Conservation (phyloP, 2,113 vertebrate genomes). For the Aphyosemion australe region DNA sequence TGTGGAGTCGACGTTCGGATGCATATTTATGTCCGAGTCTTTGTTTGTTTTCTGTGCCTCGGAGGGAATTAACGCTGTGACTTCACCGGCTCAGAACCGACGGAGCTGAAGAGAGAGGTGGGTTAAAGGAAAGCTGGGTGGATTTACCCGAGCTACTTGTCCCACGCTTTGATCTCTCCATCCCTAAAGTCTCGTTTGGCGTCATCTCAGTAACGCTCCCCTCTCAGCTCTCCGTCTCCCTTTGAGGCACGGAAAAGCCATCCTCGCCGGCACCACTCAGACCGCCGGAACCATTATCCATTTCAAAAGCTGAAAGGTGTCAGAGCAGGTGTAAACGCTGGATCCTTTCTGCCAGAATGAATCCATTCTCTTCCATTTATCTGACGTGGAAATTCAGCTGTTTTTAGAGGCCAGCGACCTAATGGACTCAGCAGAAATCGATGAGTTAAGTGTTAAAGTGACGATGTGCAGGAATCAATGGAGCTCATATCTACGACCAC, state of each 20-base stretch:
- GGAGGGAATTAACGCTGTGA: too few relatives aligned
- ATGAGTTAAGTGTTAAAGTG: background rate
- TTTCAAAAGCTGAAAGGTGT: conserved; percentile 19
- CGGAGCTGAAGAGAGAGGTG: too few relatives aligned
- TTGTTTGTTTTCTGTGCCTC: too few relatives aligned
- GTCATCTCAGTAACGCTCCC: conserved; percentile 39
- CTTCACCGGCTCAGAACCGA: too few relatives aligned
- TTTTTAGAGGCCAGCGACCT: conserved; percentile 1
- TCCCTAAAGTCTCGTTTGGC: conserved; percentile 44
- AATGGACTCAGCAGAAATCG: conserved; percentile 2
- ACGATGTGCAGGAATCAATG: background rate
- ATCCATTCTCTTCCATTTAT: conserved; percentile 17
- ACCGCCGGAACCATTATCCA: conserved; percentile 10
- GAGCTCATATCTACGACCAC: background rate
- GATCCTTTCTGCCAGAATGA: conserved; percentile 12
- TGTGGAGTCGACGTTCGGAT: too few relatives aligned
- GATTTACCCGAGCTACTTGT: conserved; percentile 53
- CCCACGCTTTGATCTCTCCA: conserved; percentile 45
- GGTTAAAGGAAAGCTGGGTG: conserved; percentile 7
- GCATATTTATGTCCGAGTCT: too few relatives aligned
- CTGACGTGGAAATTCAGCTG: background rate
- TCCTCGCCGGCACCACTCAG: conserved; percentile 13
- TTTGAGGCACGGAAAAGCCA: conserved; percentile 24
- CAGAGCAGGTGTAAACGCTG: conserved; percentile 10
- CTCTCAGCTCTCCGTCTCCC: conserved; percentile 16